phyloP scores from a whole-genome alignment of 2,113 vertebrate species.

The Gymnobelideus leadbeateri region DNA sequence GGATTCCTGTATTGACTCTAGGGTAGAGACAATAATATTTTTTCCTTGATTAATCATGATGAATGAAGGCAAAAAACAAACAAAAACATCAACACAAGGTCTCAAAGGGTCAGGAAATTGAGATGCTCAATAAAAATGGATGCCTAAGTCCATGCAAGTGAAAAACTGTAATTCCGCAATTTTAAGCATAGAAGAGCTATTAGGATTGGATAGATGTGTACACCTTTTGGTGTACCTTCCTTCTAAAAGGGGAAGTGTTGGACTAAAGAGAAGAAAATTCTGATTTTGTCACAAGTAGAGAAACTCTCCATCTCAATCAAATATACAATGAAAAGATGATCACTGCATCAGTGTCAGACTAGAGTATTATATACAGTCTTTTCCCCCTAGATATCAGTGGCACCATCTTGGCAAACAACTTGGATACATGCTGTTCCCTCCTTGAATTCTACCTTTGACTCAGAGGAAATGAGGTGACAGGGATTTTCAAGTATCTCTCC shows the following conservation, averaged over 20 bases:
- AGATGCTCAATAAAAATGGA: conserved; percentile 52
- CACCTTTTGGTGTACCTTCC: background rate
- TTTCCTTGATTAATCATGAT: conserved; percentile 45
- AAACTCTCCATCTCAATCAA: background rate
- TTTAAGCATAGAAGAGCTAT: conserved; percentile 44
- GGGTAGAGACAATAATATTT: too few species aligned
- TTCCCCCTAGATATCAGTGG: background rate
- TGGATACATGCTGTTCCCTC: background rate
- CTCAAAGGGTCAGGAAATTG: conserved; percentile 53
- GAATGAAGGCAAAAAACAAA: conserved; percentile 36
- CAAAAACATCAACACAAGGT: conserved; percentile 2
- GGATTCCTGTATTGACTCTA: conserved; percentile 54
- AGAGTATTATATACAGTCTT: accelerated
- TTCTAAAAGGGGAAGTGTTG: background rate
- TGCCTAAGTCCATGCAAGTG: background rate
- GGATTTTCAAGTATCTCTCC: background rate
- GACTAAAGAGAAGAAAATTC: background rate
- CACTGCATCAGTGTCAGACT: background rate
- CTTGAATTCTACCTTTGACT: background rate
- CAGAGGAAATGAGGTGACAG: background rate
- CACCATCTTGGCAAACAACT: background rate
- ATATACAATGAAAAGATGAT: background rate
- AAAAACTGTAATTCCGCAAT: background rate
- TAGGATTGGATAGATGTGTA: background rate
- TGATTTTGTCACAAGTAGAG: accelerated